Base-by-base conservation (phyloP, 2,888 invertebrate genomes). In the Eulithis prunata region DNA sequence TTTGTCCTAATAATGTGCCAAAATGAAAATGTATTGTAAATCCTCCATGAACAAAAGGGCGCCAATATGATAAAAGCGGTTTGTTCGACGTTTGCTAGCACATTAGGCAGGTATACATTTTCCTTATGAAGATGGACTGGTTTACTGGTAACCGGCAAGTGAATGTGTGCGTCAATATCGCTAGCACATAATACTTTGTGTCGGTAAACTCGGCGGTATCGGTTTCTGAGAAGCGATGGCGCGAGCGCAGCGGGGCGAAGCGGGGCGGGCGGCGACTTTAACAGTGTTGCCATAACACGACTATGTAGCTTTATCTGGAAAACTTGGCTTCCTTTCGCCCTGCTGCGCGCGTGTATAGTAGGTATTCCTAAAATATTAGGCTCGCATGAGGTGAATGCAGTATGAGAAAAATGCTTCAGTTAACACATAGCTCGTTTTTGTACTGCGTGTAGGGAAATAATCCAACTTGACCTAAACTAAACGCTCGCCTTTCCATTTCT, bases 191-290 rank as follows among this genome's bases (percentile, higher is more conserved):
- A 79, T 76, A 74, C 73, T 68, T n/a, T 72, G 69, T 70, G 71
- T 81, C 75, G 78, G 76, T 78, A 36, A 36, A 11, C 41, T 41
- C 41, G 10, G 41, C 38, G 82, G 83, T 85, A 85, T 89, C 85
- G 81, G 84, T 87, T 91, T 91, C 90, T 86, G 82, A 90, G 91
- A 91, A 91, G 75, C 77, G 78, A 78, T 77, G 81, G 83, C 84
- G 86, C 84, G 80, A 79, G 82, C 85, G 86, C 86, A 82, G 76
- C 74, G 75, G 75, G 75, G 75, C 69, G 76, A 71, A 72, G 74
- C 75, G 72, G 76, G 71, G 75, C 69, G 70, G 71, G 66, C 59
- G 43, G 59, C 45, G 59, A 32, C 58, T 59, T 43, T 43, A 52
- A 28, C 45, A 52, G 52, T 52, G 59, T 45, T 59, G 32, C 59